Percentiles rank a stretch among this genome's conserved stretches.
Evolutionary conservation across 2,888 invertebrate species (phyloP).

Genomic region (Pedicia rivosa): DNA sequence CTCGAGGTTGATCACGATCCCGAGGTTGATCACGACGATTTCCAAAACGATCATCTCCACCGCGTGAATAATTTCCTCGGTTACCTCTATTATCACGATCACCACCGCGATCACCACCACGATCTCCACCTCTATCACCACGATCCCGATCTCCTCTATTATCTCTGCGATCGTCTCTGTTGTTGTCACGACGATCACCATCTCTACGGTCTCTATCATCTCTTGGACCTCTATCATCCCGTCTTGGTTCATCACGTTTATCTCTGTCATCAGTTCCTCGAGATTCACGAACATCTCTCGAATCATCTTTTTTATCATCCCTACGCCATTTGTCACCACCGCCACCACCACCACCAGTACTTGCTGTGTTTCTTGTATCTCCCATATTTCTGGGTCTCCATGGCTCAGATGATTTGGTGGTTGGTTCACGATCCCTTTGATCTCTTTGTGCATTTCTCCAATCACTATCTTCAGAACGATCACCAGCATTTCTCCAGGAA

Average conservation of each 20-base stretch:
- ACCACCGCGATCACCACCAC: constrained; percentile 20
- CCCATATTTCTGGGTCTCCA: constrained; percentile 4
- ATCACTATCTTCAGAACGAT: constrained; percentile 10
- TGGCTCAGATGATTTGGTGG: constrained; percentile 2
- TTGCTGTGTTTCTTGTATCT: constrained; percentile 1
- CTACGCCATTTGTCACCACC: constrained; percentile 10
- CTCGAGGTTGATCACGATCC: constrained; percentile 11
- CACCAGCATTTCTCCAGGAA: constrained; percentile 8
- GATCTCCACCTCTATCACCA: constrained; percentile 11
- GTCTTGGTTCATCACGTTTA: constrained; percentile 6
- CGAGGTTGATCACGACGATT: constrained; percentile 16
- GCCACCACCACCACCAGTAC: constrained; percentile 13
- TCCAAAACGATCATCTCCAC: constrained; percentile 14
- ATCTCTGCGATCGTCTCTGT: constrained; percentile 16
- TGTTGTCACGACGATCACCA: constrained; percentile 14
- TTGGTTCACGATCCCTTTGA: no score
- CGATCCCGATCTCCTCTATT: constrained; percentile 13
- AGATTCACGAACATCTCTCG: constrained; percentile 2
- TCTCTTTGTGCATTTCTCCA: constrained; percentile 7
- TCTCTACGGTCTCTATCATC: constrained; percentile 7
- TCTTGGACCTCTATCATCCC: constrained; percentile 17
- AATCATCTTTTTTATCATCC: constrained; percentile 5
- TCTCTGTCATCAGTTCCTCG: constrained; percentile 10
- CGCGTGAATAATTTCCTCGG: constrained; percentile 6
- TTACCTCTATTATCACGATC: constrained; percentile 20